Conservation (phyloP, 1,140 invertebrate genomes). For the Caenorhabditis latens region DNA sequence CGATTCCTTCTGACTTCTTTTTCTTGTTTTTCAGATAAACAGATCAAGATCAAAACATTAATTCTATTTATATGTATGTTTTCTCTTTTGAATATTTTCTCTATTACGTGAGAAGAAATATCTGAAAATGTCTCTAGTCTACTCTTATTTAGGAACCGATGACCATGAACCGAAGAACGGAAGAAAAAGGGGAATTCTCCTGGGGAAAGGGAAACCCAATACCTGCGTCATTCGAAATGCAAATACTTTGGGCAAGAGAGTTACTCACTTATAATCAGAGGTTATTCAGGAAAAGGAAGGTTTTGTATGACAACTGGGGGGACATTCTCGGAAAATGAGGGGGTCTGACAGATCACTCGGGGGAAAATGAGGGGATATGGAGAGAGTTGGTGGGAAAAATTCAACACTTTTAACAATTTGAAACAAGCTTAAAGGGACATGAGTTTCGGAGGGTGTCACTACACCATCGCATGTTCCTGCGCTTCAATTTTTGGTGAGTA, state of each 20-base stretch:
- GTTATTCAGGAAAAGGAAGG: neutral
- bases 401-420: too few species aligned
- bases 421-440: too few species aligned
- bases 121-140: neutral
- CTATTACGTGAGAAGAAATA: neutral
- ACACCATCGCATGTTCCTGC: too few species aligned
- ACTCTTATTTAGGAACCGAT: constrained; percentile 1
- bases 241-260: neutral
- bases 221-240: constrained; percentile 34
- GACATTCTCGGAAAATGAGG: too few species aligned
- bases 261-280: neutral
- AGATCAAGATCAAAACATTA: constrained; percentile 9
- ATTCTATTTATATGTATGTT: neutral
- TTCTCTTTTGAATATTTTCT: neutral
- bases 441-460: too few species aligned
- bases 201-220: neutral
- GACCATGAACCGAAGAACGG: neutral
- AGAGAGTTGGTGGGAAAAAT: too few species aligned
- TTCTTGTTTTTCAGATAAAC: too few species aligned
- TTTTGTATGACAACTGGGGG: neutral
- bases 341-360: too few species aligned
- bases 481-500: too few species aligned
- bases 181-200: neutral
- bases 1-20: too few species aligned
- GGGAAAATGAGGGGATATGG: too few species aligned